These are phyloP conservation scores for Micromesistius poutassou DNA, from an alignment of 2,797 vertebrate genomes.

Conservation along the genomic window DNA sequence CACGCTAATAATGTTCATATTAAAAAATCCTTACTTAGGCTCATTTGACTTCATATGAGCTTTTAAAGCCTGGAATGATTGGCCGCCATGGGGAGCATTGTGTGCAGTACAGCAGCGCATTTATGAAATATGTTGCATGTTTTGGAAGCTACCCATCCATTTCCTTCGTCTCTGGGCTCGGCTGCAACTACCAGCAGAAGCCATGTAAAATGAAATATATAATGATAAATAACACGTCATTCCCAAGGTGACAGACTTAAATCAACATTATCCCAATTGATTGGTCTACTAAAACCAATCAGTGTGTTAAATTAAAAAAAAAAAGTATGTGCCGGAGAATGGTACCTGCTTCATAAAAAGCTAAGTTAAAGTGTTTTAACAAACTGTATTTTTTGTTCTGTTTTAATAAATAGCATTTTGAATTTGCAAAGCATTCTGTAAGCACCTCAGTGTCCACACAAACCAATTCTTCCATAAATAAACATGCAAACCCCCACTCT, in stretches of 20 bases:
- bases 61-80: slow-evolving; percentile 49
- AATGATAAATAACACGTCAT: neutral
- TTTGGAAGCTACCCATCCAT: neutral
- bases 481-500: neutral
- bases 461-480: neutral
- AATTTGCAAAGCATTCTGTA: neutral
- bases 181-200: neutral
- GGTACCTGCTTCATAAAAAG: neutral
- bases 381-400: neutral
- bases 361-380: neutral
- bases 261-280: neutral
- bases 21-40: slow-evolving; percentile 87
- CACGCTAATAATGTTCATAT: slow-evolving; percentile 95
- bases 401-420: neutral
- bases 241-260: neutral
- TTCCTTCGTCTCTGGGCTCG: neutral
- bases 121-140: neutral
- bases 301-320: neutral
- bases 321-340: neutral
- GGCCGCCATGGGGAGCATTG: slow-evolving; percentile 12
- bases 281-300: neutral
- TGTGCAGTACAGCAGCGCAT: neutral
- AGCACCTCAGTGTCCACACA: neutral
- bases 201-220: neutral
- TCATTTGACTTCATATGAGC: slow-evolving; percentile 58